Evolutionary conservation across 1,140 invertebrate genomes (phyloP), one percentile per base, ranked within the genome.

Genomic region (Meloidogyne exigua): DNA sequence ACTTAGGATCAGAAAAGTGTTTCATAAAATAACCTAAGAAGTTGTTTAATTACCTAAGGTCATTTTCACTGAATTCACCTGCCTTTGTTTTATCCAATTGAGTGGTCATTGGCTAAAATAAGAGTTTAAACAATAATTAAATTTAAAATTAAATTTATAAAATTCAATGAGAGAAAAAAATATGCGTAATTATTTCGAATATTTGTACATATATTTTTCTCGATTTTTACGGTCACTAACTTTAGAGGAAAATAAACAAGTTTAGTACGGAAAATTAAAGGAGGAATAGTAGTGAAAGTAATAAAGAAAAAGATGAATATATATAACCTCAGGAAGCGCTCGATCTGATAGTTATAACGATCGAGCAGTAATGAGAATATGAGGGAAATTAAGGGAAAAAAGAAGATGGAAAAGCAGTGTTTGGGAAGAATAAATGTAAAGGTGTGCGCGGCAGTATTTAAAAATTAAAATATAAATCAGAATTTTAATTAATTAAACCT

Each of bases 281-380:
- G 18, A 49, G 18, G 49, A n/a, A 21, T 0, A n/a, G 9, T 18
- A 9, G 49, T 18, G 49, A 57, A 57, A 57, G 49, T 57, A 57
- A 57, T n/a, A 57, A n/a, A 49, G 1, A 18, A 57, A 57, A 57
- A 57, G 18, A 57, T 57, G 49, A n/a, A 57, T 57, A 57, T 57
- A 57, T 57, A 57, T 49, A 57, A 57, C 36, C 49, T 57, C 49
- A 57, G 49, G 49, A 57, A 57, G 49, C n/a, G 49, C 49, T 57
- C 49, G n/a, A 57, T 49, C 44, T 49, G 42, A 12, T 44, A 32
- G 2, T 44, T n/a, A 57, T 57, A 57, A 57, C 49, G 49, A 57
- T 57, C 49, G 49, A 57, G 49, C 44, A 49, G 13, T 49, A 49
- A 49, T 49, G 49, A 57, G n/a, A 15, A 57, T 57, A 57, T 18